Percentiles rank a stretch among this genome's conserved stretches.
phyloP scores from a whole-genome alignment of 2,797 vertebrate species.

The Neosilurus mollespiculum region DNA sequence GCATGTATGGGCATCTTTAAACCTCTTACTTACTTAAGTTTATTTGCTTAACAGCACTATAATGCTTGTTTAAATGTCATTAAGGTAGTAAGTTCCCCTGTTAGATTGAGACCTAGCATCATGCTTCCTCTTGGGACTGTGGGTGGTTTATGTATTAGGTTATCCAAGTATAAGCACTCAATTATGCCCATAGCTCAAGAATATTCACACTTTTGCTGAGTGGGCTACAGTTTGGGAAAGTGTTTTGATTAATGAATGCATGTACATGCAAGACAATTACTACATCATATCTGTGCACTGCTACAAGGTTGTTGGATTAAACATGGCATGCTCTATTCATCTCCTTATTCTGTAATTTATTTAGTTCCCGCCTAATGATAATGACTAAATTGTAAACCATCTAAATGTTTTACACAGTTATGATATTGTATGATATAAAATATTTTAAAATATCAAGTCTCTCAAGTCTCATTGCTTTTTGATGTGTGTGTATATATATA shows the following conservation, averaged over 20 bases:
- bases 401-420: neutral
- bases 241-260: constrained; percentile 24
- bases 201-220: constrained; percentile 13
- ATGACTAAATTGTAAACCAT: neutral
- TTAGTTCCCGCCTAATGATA: neutral
- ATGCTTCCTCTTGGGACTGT: constrained; percentile 26
- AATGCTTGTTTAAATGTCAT: constrained; percentile 24
- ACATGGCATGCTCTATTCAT: neutral
- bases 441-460: too few relatives aligned
- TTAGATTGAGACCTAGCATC: constrained; percentile 43
- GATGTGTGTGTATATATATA: too few relatives aligned
- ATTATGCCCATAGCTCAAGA: neutral
- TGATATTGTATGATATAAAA: too few relatives aligned
- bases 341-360: neutral
- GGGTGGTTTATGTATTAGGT: constrained; percentile 44
- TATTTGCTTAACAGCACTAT: constrained; percentile 9
- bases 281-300: neutral
- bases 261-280: neutral
- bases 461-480: too few relatives aligned
- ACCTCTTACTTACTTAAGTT: neutral
- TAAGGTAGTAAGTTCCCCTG: constrained; percentile 26
- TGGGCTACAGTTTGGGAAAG: neutral
- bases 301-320: neutral
- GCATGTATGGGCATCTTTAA: constrained; percentile 4
- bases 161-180: constrained; percentile 13